Evolutionary conservation across 1,140 invertebrate genomes (phyloP), one percentile per base, ranked within the genome.

Genomic region (Penaeus indicus): DNA sequence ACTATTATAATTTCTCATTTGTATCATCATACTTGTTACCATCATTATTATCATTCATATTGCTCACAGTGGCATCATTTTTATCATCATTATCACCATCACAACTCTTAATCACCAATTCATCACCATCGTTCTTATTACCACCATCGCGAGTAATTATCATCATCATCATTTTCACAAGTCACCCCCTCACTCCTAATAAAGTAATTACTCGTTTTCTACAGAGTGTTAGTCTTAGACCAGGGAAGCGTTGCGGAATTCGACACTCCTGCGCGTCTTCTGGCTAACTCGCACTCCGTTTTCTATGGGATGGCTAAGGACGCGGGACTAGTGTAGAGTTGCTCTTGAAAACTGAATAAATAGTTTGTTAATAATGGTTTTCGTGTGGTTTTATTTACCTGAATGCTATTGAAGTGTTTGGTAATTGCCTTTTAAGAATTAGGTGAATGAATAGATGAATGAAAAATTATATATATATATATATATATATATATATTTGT

Each of bases 261-360:
- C 92, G 97, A 97, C 92, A 94, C 95, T 16, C 97, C 97, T 0
- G 92, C 94, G 11, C 94, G 94, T 81, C 94, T 99, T 85, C 93
- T 99, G 38, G 93, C 95, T 86, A 95, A 97, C 92, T 95, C 95
- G 88, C 94, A 95, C 84, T 96, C 96, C 63, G 94, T 97, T 91
- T 99, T 99, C 94, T 96, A 97, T 93, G 94, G 95, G 91, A 97
- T 99, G 97, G 97, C 97, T 54, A 97, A 97, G 93, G 97, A 98
- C 93, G 97, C 98, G 82, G 96, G 97, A 67, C 77, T 93, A 27
- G 92, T 91, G 25, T 91, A 54, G 54, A 16, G 11, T 54, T 54
- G 54, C 54, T 16, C 10, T 11, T 11, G 54, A 16, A 8, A 54
- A 54, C 27, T 19, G 21, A 75, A 38, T 75, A 8, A 21, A 19